These are phyloP conservation scores for Cirrhinus molitorella DNA, from an alignment of 2,797 vertebrate species.

Conservation along the genomic window DNA sequence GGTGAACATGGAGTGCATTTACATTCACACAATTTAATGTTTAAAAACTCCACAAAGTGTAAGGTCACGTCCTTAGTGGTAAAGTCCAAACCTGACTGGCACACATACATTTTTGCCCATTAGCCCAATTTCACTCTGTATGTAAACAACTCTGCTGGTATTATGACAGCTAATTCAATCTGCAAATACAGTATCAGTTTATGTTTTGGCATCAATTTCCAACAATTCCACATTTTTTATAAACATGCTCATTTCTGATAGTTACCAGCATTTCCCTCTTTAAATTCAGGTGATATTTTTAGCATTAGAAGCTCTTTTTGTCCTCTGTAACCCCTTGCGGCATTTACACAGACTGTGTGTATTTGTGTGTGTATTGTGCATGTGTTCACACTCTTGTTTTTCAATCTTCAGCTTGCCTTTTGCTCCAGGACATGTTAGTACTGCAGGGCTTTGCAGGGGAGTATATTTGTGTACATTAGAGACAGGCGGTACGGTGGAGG, in stretches of 20 bases:
- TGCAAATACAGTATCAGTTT: not conserved
- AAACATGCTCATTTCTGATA: not conserved
- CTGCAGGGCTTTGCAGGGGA: slow-evolving; percentile 57
- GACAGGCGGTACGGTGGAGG: not conserved
- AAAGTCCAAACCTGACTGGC: not conserved
- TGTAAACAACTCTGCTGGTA: not conserved
- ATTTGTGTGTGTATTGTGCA: not conserved
- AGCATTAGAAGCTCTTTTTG: not conserved
- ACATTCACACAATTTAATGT: not conserved
- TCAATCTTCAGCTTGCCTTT: slow-evolving; percentile 49
- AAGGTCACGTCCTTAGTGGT: not conserved
- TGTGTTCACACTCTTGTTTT: slow-evolving; percentile 38
- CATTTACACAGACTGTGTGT: slow-evolving; percentile 17
- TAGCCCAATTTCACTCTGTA: not conserved
- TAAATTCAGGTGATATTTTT: not conserved
- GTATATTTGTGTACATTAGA: slow-evolving; percentile 63
- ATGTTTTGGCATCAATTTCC: not conserved
- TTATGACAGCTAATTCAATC: not conserved
- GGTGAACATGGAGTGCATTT: not conserved
- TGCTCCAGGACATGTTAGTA: slow-evolving; percentile 50
- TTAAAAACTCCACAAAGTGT: not conserved
- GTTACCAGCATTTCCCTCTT: not conserved
- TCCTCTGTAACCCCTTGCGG: not conserved
- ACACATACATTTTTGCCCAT: not conserved
- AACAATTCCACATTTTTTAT: not conserved